Percentiles rank a stretch among this genome's conserved stretches.
These are phyloP conservation scores for Margaritifera margaritifera DNA, from an alignment of 2,888 invertebrate genomes.

Conservation along the genomic window DNA sequence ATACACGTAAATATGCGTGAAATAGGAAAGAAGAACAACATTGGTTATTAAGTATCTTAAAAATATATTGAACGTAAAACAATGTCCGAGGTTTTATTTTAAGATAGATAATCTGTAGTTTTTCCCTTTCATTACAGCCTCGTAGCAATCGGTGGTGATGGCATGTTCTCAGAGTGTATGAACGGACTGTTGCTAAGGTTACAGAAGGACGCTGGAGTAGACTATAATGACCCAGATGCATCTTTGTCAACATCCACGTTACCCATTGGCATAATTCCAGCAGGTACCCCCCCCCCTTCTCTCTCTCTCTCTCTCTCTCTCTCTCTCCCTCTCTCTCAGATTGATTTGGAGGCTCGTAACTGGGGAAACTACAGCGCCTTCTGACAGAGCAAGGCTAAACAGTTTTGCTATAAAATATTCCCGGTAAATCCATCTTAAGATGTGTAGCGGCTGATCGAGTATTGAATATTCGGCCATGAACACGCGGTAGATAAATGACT, in stretches of 20 bases:
- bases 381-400: no score
- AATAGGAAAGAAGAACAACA: no score
- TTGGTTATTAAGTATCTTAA: no score
- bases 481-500: no score
- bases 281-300: conserved; percentile 35
- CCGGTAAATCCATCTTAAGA: no score
- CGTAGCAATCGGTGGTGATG: conserved; percentile 62
- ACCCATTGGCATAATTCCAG: conserved; percentile 61
- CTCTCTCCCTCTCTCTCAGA: neutral
- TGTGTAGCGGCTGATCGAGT: no score
- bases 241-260: conserved; percentile 44
- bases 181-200: conserved; percentile 46
- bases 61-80: neutral
- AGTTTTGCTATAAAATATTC: no score
- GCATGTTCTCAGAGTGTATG: conserved; percentile 60
- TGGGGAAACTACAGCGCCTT: no score
- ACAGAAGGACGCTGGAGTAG: conserved; percentile 44
- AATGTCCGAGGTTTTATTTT: neutral
- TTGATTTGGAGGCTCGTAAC: neutral
- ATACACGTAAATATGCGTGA: no score
- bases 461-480: no score
- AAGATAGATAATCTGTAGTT: neutral
- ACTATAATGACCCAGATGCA: conserved; percentile 46
- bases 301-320: neutral
- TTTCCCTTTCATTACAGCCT: conserved; percentile 42